Conservation (phyloP, 1,140 invertebrate genomes). For the Dermatophagoides farinae region DNA sequence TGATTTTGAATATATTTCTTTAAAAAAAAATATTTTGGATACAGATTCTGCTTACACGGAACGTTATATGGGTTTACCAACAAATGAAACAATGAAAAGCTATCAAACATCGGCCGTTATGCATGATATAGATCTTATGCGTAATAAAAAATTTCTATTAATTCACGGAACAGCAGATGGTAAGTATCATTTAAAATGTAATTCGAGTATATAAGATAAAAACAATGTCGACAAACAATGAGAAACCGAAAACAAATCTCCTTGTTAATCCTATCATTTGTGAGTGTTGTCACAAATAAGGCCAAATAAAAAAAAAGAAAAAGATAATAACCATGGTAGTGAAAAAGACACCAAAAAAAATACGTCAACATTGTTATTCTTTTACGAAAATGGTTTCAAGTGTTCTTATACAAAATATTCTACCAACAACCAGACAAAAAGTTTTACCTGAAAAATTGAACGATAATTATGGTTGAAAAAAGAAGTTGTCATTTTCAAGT, state of each 20-base stretch:
- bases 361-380: no score
- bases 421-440: no score
- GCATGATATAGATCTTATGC: conserved; percentile 51
- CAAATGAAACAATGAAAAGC: conserved; percentile 58
- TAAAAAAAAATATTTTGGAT: background rate
- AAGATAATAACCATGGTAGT: no score
- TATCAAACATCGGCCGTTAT: conserved; percentile 40
- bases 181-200: conserved; percentile 12
- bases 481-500: no score
- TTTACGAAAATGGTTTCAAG: no score
- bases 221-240: background rate
- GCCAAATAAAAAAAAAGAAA: no score
- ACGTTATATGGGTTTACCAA: conserved; percentile 68
- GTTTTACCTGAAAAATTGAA: no score
- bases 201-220: background rate
- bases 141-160: conserved; percentile 63
- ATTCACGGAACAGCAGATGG: conserved; percentile 71
- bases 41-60: conserved; percentile 83
- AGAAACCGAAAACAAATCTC: background rate
- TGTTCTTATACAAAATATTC: no score
- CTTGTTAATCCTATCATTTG: background rate
- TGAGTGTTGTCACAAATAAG: background rate
- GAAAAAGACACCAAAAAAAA: no score
- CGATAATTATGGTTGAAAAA: no score
- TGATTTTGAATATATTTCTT: background rate